Percentiles rank a stretch among this genome's conserved stretches.
These are phyloP conservation scores for Leptinotarsa lineolata DNA, from an alignment of 1,140 invertebrate genomes.

Conservation along the genomic window DNA sequence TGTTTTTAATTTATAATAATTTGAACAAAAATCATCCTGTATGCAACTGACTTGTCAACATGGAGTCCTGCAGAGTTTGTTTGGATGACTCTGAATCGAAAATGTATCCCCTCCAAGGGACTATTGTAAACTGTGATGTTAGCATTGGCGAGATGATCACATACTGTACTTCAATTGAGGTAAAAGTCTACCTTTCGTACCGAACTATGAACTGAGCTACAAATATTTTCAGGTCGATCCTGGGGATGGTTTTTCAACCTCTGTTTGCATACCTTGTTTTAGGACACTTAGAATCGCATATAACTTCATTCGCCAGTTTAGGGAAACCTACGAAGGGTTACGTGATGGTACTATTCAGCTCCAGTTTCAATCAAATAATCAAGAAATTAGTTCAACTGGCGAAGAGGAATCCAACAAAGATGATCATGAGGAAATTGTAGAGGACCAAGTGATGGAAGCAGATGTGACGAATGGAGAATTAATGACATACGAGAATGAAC, in stretches of 20 bases:
- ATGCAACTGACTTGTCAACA: background rate
- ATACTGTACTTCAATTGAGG: constrained; percentile 27
- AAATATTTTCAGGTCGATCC: constrained; percentile 14
- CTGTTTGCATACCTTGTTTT: constrained; percentile 28
- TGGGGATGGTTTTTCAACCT: constrained; percentile 13
- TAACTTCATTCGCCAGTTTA: constrained; percentile 30
- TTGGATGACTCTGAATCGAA: constrained; percentile 9
- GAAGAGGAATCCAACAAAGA: too few relatives aligned
- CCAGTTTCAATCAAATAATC: too few relatives aligned
- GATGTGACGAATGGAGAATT: too few relatives aligned
- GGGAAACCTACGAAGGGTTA: constrained; percentile 23
- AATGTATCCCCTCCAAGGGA: constrained; percentile 22
- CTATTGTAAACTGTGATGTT: constrained; percentile 29
- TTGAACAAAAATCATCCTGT: background rate
- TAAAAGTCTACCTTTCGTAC: background rate
- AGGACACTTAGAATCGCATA: constrained; percentile 26
- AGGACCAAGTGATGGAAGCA: background rate
- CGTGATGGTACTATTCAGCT: background rate
- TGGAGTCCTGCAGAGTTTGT: constrained; percentile 13
- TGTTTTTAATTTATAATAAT: background rate
- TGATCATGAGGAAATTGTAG: background rate
- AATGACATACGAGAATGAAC: too few relatives aligned
- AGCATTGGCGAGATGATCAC: constrained; percentile 17
- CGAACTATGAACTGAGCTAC: background rate
- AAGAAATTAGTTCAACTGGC: too few relatives aligned